phyloP scores from a whole-genome alignment of 2,113 vertebrate genomes.

The Epinephelus moara region DNA sequence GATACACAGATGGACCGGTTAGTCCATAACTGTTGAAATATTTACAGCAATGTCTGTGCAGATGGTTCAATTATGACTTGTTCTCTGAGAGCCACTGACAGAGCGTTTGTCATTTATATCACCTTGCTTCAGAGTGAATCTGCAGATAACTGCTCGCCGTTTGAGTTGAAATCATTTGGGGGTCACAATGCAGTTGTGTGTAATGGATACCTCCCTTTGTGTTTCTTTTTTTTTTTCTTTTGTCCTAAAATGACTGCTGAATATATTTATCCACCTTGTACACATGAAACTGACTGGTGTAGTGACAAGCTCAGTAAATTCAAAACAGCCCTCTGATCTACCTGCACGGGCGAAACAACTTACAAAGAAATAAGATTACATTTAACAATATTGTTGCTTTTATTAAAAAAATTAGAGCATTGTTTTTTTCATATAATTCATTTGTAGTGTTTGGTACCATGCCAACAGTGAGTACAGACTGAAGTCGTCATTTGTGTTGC shows the following conservation, averaged over 20 bases:
- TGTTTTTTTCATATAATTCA: neutral
- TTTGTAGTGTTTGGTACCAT: neutral
- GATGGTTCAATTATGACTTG: constrained; percentile 62
- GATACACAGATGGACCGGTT: constrained; percentile 42
- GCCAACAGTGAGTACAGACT: neutral
- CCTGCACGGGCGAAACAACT: neutral
- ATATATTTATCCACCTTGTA: neutral
- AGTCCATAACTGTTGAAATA: constrained; percentile 66
- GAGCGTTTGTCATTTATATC: constrained; percentile 48
- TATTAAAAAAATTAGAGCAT: neutral
- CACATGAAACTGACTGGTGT: neutral
- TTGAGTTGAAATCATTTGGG: constrained; percentile 28
- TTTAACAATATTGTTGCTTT: neutral
- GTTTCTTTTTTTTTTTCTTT: neutral
- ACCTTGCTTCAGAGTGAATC: constrained; percentile 15
- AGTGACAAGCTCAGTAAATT: neutral
- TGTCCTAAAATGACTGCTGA: constrained; percentile 1
- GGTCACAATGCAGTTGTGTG: constrained; percentile 25
- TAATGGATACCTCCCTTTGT: neutral
- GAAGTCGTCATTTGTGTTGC: constrained; percentile 5
- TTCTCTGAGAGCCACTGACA: constrained; percentile 33
- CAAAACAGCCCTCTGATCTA: neutral
- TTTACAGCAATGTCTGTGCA: constrained; percentile 58
- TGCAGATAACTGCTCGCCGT: constrained; percentile 1
- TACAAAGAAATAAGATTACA: too few species aligned